Evolutionary conservation across 2,797 vertebrate genomes (phyloP).

Genomic region (Mormyrops attenuatus): DNA sequence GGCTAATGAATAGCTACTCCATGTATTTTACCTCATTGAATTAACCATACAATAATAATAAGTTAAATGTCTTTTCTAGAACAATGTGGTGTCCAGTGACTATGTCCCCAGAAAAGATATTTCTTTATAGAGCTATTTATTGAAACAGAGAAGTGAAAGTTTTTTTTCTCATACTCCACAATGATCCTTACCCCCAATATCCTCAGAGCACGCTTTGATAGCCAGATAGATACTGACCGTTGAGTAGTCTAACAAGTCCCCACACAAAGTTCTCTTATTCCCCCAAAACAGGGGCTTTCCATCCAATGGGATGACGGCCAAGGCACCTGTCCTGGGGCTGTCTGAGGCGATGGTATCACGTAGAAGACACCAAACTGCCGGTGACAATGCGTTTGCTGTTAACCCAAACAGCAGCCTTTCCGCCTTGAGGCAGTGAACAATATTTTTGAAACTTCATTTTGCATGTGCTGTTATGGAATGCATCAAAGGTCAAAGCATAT

Average conservation of each 20-base stretch:
- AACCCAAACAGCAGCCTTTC: neutral
- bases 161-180: conserved; percentile 34
- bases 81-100: conserved; percentile 10
- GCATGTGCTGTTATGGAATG: neutral
- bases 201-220: neutral
- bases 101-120: conserved; percentile 9
- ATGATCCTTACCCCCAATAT: conserved; percentile 22
- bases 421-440: neutral
- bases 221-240: neutral
- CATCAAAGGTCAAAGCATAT: neutral
- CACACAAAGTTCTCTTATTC: neutral
- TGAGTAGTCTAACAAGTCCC: neutral
- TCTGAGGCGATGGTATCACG: neutral
- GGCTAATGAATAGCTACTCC: neutral
- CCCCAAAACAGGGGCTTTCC: conserved; percentile 6
- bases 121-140: conserved; percentile 36
- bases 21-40: neutral
- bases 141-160: conserved; percentile 52
- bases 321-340: neutral
- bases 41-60: neutral
- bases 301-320: conserved; percentile 1
- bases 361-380: neutral
- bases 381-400: neutral
- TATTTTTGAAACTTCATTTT: neutral
- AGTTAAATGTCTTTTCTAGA: neutral